phyloP scores from a whole-genome alignment of 2,888 invertebrate genomes.

The Emmelina monodactyla region DNA sequence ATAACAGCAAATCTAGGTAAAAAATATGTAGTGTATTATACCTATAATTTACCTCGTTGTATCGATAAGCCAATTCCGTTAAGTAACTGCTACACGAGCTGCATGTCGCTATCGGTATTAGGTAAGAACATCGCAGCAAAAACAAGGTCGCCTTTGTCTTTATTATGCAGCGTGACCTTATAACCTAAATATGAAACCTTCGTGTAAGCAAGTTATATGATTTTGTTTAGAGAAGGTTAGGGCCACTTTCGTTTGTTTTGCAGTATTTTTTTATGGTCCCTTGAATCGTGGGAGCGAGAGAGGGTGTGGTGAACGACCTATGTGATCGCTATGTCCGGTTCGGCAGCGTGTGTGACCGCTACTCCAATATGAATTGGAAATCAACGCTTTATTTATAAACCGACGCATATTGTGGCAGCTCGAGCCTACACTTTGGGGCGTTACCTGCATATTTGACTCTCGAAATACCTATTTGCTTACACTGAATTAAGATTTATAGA shows the following conservation, averaged over 20 bases:
- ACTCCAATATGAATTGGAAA: not conserved
- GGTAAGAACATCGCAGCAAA: conserved; percentile 3
- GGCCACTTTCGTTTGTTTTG: conserved; percentile 12
- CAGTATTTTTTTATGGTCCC: too few relatives aligned
- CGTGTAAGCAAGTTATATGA: too few relatives aligned
- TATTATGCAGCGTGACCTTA: conserved; percentile 13
- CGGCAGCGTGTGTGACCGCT: conserved; percentile 3
- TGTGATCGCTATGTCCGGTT: conserved; percentile 12
- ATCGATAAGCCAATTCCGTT: not conserved
- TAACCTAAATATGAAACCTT: conserved; percentile 18
- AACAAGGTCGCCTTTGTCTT: conserved; percentile 21
- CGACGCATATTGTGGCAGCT: too few relatives aligned
- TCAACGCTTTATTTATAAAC: not conserved
- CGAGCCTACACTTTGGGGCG: too few relatives aligned
- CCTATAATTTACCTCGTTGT: too few relatives aligned
- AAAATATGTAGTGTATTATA: too few relatives aligned
- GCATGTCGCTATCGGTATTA: not conserved
- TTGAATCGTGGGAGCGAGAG: conserved; percentile 33
- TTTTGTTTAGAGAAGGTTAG: conserved; percentile 13
- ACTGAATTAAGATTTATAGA: too few relatives aligned
- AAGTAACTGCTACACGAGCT: not conserved
- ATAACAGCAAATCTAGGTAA: too few relatives aligned
- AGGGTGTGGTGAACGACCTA: conserved; percentile 43
- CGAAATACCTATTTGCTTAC: too few relatives aligned
- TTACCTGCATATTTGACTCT: too few relatives aligned